phyloP scores from a whole-genome alignment of 2,113 vertebrate species.

The Mustelus asterias region DNA sequence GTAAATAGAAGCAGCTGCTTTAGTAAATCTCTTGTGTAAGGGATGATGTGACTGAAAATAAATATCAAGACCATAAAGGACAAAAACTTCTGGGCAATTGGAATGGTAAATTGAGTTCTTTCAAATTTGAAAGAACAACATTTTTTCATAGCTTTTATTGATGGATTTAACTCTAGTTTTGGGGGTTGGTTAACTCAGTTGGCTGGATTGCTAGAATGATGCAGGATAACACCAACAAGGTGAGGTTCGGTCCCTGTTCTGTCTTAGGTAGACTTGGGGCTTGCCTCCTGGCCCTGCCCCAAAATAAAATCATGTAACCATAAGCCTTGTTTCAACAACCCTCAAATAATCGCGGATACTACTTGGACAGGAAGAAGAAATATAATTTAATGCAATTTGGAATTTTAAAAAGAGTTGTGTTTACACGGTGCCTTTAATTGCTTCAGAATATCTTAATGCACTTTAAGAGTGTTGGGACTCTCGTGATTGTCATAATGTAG shows the following conservation, averaged over 20 bases:
- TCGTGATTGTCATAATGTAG: neutral
- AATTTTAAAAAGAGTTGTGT: neutral
- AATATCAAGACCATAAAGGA: neutral
- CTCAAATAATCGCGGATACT: no score
- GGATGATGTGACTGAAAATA: neutral
- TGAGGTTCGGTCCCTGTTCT: no score
- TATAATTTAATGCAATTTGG: neutral
- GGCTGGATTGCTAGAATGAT: no score
- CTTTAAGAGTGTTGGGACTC: neutral
- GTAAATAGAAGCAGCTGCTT: constrained; percentile 7
- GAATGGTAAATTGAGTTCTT: neutral
- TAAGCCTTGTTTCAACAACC: no score
- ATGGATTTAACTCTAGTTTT: neutral
- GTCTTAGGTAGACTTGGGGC: no score
- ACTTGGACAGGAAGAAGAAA: neutral
- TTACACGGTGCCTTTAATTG: neutral
- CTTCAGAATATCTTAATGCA: no score
- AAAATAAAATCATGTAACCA: no score
- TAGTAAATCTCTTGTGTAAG: neutral
- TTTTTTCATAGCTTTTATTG: neutral
- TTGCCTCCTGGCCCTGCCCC: no score
- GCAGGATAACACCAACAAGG: no score
- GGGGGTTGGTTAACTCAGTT: no score
- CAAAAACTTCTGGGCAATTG: neutral
- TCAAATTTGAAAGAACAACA: neutral